phyloP scores from a whole-genome alignment of 2,888 invertebrate genomes.

The Cephus sareptanus region DNA sequence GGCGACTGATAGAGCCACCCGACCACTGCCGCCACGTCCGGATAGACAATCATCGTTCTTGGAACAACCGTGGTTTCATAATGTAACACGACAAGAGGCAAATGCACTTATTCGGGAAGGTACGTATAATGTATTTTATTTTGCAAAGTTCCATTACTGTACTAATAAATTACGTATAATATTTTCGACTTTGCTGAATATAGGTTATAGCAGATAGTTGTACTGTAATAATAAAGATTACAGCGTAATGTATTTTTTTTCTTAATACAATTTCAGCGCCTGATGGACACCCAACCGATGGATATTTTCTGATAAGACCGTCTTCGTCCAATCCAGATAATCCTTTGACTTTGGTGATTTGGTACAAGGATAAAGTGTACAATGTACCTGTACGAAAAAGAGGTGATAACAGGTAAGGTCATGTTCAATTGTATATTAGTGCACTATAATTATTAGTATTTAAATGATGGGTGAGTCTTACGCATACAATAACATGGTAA shows the following conservation, averaged over 20 bases:
- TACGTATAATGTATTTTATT: slow-evolving; percentile 31
- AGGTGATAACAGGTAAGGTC: slow-evolving; percentile 56
- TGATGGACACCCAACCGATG: slow-evolving; percentile 54
- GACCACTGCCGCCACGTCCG: slow-evolving; percentile 58
- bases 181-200: neutral
- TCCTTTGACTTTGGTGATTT: slow-evolving; percentile 63
- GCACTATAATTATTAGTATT: neutral
- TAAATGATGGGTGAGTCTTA: neutral
- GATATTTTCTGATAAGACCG: slow-evolving; percentile 62
- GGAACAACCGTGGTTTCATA: slow-evolving; percentile 60
- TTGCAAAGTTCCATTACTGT: neutral
- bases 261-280: slow-evolving; percentile 19
- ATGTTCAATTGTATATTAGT: neutral
- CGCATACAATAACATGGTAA: neutral
- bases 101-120: slow-evolving; percentile 55
- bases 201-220: neutral
- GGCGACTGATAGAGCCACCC: slow-evolving; percentile 49
- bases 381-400: slow-evolving; percentile 64
- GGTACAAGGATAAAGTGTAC: slow-evolving; percentile 61
- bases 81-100: slow-evolving; percentile 57
- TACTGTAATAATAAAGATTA: neutral
- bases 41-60: slow-evolving; percentile 45
- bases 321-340: slow-evolving; percentile 59
- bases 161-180: neutral
- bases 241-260: neutral